These are phyloP conservation scores for Neolamprologus toae DNA, from an alignment of 2,113 vertebrate genomes.

Conservation along the genomic window DNA sequence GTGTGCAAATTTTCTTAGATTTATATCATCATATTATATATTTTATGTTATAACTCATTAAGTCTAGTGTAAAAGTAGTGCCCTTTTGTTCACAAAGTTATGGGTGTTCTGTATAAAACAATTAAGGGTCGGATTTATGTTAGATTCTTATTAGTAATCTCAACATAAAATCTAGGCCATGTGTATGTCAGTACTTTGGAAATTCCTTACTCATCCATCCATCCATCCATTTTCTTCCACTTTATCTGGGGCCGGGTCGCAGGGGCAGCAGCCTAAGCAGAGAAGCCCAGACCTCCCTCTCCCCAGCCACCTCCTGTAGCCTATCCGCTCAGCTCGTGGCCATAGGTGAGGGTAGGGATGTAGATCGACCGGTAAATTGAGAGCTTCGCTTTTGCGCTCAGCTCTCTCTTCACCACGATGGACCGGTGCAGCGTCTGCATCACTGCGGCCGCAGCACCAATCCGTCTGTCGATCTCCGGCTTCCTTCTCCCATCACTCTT, in stretches of 20 bases:
- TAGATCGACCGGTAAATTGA: neutral
- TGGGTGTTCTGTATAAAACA: neutral
- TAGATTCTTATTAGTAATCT: neutral
- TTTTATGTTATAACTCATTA: neutral
- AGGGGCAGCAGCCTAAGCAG: neutral
- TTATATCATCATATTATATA: neutral
- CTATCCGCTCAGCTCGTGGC: neutral
- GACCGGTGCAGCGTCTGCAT: neutral
- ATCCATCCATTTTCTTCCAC: neutral
- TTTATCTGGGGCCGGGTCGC: neutral
- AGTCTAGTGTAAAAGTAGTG: neutral
- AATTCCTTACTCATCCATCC: neutral
- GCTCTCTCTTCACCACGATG: neutral
- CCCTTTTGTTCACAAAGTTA: neutral
- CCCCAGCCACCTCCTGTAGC: neutral
- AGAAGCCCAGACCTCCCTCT: neutral
- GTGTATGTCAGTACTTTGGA: neutral
- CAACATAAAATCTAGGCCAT: neutral
- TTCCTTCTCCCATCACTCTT: no score
- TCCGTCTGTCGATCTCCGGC: no score
- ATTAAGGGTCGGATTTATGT: neutral
- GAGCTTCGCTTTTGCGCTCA: fast-evolving
- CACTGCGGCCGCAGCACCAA: neutral
- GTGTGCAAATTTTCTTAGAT: neutral
- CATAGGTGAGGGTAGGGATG: neutral